Percentiles rank a stretch among this genome's conserved stretches.
These are phyloP conservation scores for Leucophenga montana DNA, from an alignment of 2,888 invertebrate species.

Conservation along the genomic window DNA sequence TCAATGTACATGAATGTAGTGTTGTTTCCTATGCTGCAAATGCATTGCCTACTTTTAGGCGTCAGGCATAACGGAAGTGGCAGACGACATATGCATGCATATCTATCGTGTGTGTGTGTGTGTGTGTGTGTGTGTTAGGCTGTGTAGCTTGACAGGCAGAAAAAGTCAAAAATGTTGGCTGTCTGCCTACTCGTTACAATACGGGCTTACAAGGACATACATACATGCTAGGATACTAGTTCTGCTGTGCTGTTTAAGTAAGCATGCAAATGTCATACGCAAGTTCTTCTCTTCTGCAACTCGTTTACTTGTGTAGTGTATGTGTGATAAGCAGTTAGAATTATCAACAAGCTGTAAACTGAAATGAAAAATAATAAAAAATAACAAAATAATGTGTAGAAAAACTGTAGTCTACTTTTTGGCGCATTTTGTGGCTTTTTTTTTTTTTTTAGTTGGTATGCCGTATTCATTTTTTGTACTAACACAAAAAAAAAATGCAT, in stretches of 20 bases:
- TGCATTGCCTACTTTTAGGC: slow-evolving; percentile 24
- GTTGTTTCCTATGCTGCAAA: slow-evolving; percentile 1
- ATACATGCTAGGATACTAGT: not conserved
- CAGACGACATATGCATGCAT: slow-evolving; percentile 3
- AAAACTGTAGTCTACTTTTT: slow-evolving; percentile 1
- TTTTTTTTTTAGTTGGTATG: not conserved
- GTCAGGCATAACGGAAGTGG: slow-evolving; percentile 23
- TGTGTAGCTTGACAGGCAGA: not conserved
- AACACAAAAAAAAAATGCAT: not conserved
- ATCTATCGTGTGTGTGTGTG: not conserved
- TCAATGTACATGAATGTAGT: slow-evolving; percentile 57
- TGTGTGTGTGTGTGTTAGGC: no score
- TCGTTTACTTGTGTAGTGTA: not conserved
- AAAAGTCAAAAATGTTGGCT: slow-evolving; percentile 45
- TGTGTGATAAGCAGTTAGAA: slow-evolving; percentile 60
- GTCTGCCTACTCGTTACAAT: slow-evolving; percentile 42
- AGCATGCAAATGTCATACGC: slow-evolving; percentile 62
- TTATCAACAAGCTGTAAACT: slow-evolving; percentile 51
- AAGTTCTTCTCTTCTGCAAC: slow-evolving; percentile 38
- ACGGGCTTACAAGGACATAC: no score
- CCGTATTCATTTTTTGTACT: not conserved
- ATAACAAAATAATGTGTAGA: not conserved
- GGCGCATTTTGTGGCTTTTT: not conserved
- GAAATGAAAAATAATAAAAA: not conserved
- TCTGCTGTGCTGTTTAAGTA: slow-evolving; percentile 57